Conservation (phyloP, 2,888 invertebrate species). For the Siphonodentalium dalli region DNA sequence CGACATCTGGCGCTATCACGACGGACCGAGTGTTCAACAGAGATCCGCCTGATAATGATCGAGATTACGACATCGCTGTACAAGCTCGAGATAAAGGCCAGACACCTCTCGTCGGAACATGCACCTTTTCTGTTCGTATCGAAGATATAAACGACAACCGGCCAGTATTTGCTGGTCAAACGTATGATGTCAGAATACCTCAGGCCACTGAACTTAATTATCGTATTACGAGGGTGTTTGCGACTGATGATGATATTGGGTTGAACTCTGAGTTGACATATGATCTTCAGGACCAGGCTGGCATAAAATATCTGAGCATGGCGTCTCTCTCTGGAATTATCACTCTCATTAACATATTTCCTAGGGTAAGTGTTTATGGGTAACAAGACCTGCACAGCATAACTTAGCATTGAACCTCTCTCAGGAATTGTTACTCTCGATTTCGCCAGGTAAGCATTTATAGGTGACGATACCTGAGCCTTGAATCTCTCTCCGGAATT, state of each 20-base stretch:
- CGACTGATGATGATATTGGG: slow-evolving; percentile 96
- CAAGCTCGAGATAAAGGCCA: slow-evolving; percentile 99
- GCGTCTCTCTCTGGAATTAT: slow-evolving; percentile 98
- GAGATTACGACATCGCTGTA: slow-evolving; percentile 72
- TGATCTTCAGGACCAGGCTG: slow-evolving; percentile 74
- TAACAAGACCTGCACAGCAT: not conserved
- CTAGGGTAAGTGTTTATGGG: slow-evolving; percentile 35
- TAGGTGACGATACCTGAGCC: too few relatives aligned
- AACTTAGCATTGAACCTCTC: too few relatives aligned
- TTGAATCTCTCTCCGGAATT: too few relatives aligned
- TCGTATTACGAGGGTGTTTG: slow-evolving; percentile 64
- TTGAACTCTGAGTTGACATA: slow-evolving; percentile 78
- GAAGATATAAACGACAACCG: slow-evolving; percentile 56
- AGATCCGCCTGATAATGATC: slow-evolving; percentile 68
- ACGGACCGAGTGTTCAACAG: slow-evolving; percentile 78
- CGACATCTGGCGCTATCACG: slow-evolving; percentile 91
- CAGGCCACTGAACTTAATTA: slow-evolving; percentile 36
- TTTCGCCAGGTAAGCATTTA: too few relatives aligned
- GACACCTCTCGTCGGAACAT: slow-evolving; percentile 89
- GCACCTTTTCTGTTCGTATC: slow-evolving; percentile 76
- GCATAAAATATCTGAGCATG: slow-evolving; percentile 94
- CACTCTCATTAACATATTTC: slow-evolving; percentile 87
- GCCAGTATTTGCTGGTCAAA: slow-evolving; percentile 54
- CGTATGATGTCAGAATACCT: slow-evolving; percentile 47
- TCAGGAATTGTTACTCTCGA: too few relatives aligned